Evolutionary conservation across 53 echinoderm and acorn worm genomes (phyloP), one percentile per base, ranked within the genome.

Genomic region (Hippasteria phrygiana): DNA sequence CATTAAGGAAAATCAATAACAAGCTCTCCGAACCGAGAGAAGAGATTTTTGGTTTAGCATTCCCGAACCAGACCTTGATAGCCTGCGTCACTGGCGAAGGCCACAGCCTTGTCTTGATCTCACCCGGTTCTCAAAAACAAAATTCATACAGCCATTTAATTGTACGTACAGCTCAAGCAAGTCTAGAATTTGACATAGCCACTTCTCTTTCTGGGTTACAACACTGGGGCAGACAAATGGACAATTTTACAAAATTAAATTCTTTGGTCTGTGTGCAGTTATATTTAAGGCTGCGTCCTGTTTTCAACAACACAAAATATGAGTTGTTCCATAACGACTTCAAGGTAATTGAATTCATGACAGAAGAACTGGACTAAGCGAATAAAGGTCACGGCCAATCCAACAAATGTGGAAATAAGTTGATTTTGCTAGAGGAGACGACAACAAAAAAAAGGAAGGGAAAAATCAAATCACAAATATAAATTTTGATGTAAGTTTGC

Each of bases 1-100:
- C 55, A 53, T 45, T 36, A 53, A 77, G 59, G 54, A 77, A 31
- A 54, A 77, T 77, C 77, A 77, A 77, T 77, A 77, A 16, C 28
- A 77, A 33, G 18, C 54, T 17, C 17, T 4, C 10, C 26, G 17
- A 35, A 33, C 20, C 33, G 46, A n/a, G n/a, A n/a, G n/a, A 43
- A n/a, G 34, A 16, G 51, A 51, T 17, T 38, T 48, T 47, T 28
- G 75, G 31, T 74, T 74, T 74, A 27, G 45, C 45, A 45, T 35
- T 53, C 38, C 55, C 36, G n/a, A 14, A 43, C 5, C n/a, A 0
- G 11, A 16, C 31, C n/a, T 45, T 32, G 45, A n/a, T 24, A n/a
- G 10, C 32, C 24, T 77, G 34, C 53, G 55, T 53, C 77, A 77
- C 33, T 45, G 33, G 33, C 42, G 36, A 77, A 55, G 67, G 67